These are phyloP conservation scores for Palaemon carinicauda DNA, from an alignment of 1,140 invertebrate genomes.

Conservation along the genomic window DNA sequence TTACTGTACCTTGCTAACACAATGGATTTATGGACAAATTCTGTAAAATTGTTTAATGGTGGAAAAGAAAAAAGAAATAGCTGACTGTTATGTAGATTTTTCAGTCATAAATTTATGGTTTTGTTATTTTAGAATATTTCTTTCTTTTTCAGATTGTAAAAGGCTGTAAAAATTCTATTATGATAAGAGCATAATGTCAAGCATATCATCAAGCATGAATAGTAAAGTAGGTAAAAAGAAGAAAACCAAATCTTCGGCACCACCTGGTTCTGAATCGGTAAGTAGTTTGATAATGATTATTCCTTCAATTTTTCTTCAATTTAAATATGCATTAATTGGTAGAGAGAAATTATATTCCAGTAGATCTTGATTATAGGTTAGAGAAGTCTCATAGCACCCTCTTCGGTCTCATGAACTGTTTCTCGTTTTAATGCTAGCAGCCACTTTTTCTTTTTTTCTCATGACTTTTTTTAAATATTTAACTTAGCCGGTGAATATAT, in stretches of 20 bases:
- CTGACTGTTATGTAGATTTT: no score
- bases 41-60: no score
- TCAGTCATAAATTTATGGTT: no score
- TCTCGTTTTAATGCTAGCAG: no score
- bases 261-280: constrained; percentile 44
- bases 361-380: background rate
- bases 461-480: no score
- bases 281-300: background rate
- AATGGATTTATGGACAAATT: no score
- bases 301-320: background rate
- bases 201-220: background rate
- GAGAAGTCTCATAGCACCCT: background rate
- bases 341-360: background rate
- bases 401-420: no score
- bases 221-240: constrained; percentile 33
- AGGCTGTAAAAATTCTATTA: background rate
- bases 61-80: no score
- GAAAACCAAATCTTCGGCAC: constrained; percentile 30
- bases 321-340: background rate
- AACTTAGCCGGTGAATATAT: no score
- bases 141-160: background rate
- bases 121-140: no score
- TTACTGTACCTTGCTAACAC: background rate
- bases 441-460: no score
- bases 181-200: background rate